Conservation (phyloP, 2,113 vertebrate genomes). For the Nothocercus nigrocapillus region DNA sequence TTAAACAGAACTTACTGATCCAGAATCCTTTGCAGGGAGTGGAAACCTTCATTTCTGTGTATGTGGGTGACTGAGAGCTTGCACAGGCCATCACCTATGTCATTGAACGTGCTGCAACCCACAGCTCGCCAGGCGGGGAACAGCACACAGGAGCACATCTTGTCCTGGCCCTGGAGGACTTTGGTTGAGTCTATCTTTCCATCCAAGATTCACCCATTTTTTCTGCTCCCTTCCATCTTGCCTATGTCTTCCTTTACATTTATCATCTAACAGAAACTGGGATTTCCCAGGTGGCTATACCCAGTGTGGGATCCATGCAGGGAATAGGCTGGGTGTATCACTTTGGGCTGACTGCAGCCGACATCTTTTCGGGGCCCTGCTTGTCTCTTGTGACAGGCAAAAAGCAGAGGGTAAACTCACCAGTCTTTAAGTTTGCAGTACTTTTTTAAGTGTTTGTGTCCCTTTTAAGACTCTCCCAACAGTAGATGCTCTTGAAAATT, state of each 20-base stretch:
- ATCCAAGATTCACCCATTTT: background rate
- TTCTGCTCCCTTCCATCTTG: background rate
- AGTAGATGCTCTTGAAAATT: background rate
- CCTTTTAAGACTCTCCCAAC: background rate
- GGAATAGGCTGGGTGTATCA: background rate
- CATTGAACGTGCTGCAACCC: background rate
- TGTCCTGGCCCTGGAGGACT: background rate
- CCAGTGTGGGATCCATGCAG: background rate
- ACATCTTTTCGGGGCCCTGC: background rate
- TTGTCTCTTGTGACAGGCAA: background rate
- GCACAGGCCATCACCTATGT: background rate
- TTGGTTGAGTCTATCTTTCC: background rate
- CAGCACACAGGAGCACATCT: background rate
- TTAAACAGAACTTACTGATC: background rate
- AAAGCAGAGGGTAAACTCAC: background rate
- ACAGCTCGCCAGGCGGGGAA: background rate
- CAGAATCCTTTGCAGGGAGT: background rate
- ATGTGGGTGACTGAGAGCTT: background rate
- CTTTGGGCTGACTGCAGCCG: background rate
- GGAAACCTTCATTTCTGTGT: background rate
- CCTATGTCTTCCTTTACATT: background rate
- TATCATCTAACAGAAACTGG: background rate
- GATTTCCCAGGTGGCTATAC: background rate
- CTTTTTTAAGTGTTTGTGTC: background rate
- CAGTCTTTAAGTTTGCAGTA: background rate